Base-by-base conservation (phyloP, 30 jellyfish, hydroid and myxozoan genomes). In the Mastigias papua region DNA sequence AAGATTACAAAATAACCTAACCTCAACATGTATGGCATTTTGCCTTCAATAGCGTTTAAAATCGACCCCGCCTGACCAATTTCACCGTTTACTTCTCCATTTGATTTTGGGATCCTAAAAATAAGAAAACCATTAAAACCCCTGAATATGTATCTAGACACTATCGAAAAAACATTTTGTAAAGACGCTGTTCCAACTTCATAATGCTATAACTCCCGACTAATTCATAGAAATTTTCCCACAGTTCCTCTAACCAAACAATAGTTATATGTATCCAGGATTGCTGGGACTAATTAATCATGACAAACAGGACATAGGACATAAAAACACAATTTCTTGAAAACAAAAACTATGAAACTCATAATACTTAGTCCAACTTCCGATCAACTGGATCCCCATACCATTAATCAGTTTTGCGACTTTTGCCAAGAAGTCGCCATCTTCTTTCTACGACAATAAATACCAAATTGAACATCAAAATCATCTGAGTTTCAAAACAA, bases 311-410 rank as follows among this genome's bases (percentile, higher is more conserved):
- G n/a, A n/a, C n/a, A n/a, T n/a, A n/a, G n/a, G n/a, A n/a, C n/a
- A n/a, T n/a, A n/a, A n/a, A n/a, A n/a, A n/a, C n/a, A n/a, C n/a
- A n/a, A n/a, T n/a, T n/a, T n/a, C n/a, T n/a, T n/a, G n/a, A n/a
- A n/a, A n/a, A n/a, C n/a, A n/a, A n/a, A n/a, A n/a, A n/a, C n/a
- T n/a, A n/a, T n/a, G 48, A 28, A 28, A 80, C 4, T 25, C 13
- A 26, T 29, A 87, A 73, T 29, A 92, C 98, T 92, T 92, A 46
- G 93, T 78, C 83, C 93, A 94, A 67, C 97, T 66, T 26, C 97
- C 26, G n/a, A 94, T 79, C 37, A 94, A 90, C 37, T 94, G 98
- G 17, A 89, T 75, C 57, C 98, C 98, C 93, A 94, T 89, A 57
- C 96, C 97, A 84, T 94, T 89, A 25, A 94, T 70, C 76, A 94